phyloP scores from a whole-genome alignment of 2,113 vertebrate species.

The Lamprologus callipterus region DNA sequence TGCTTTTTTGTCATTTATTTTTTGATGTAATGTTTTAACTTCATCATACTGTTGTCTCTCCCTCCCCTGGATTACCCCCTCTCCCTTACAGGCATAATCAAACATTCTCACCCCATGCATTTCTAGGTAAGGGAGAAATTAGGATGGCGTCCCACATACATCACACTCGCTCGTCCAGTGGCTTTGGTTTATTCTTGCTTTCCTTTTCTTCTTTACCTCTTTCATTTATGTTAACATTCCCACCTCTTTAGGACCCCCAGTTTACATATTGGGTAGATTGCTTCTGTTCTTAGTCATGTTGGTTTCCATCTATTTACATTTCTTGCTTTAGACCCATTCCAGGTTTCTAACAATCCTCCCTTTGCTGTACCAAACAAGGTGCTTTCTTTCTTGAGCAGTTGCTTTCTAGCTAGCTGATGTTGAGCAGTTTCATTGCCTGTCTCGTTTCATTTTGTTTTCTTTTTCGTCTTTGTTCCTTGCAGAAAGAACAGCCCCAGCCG shows the following conservation, averaged over 20 bases:
- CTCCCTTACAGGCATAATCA: slow-evolving; percentile 87
- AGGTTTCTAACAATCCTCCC: slow-evolving; percentile 30
- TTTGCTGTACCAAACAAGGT: neutral
- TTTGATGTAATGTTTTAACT: slow-evolving; percentile 62
- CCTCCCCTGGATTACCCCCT: slow-evolving; percentile 59
- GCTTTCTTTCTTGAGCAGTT: neutral
- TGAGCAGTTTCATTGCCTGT: neutral
- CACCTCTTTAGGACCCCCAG: neutral
- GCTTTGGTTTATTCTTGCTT: slow-evolving; percentile 17
- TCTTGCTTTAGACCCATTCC: neutral
- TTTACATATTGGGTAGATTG: slow-evolving; percentile 4
- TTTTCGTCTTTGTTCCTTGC: slow-evolving; percentile 22
- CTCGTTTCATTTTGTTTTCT: neutral
- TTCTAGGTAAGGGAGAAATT: slow-evolving; percentile 95
- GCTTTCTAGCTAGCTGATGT: neutral
- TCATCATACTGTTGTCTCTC: slow-evolving; percentile 64
- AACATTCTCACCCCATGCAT: slow-evolving; percentile 92
- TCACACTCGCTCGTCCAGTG: neutral
- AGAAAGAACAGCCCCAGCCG: slow-evolving; percentile 91
- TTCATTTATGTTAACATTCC: neutral
- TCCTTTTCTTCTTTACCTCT: neutral
- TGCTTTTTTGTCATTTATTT: slow-evolving; percentile 1
- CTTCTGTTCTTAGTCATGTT: neutral
- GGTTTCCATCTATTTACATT: neutral
- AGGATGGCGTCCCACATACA: slow-evolving; percentile 11